These are phyloP conservation scores for Cisticola juncidis DNA, from an alignment of 2,113 vertebrate species.

Conservation along the genomic window DNA sequence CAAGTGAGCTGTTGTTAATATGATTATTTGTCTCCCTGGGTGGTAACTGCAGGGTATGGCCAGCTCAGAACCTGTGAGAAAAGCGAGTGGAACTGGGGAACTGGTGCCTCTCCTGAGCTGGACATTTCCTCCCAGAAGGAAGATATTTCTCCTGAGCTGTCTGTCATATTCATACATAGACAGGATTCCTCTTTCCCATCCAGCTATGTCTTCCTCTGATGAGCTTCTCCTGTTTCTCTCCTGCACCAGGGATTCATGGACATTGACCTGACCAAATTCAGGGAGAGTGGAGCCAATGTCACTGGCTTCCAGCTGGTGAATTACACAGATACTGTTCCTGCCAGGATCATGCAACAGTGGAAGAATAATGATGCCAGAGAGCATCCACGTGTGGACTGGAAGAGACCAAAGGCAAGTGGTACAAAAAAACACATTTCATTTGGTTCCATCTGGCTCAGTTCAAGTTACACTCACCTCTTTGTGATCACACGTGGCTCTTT, in stretches of 20 bases:
- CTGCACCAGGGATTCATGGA: conserved; percentile 91
- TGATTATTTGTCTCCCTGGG: neutral
- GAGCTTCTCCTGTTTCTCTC: neutral
- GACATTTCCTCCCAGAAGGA: neutral
- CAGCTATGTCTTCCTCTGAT: neutral
- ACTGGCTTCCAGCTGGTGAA: conserved; percentile 97
- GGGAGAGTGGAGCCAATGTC: conserved; percentile 92
- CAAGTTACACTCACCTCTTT: neutral
- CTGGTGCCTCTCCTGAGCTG: neutral
- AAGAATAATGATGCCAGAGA: conserved; percentile 91
- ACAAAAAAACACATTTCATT: neutral
- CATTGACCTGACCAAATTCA: conserved; percentile 93
- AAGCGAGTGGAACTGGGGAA: rapidly evolving
- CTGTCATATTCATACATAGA: neutral
- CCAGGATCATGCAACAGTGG: conserved; percentile 92
- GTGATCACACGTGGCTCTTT: neutral
- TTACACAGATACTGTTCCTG: conserved; percentile 85
- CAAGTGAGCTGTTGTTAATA: neutral
- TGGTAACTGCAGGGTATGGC: neutral
- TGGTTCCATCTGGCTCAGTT: neutral
- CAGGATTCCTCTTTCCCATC: neutral
- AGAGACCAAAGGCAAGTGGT: conserved; percentile 85
- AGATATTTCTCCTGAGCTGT: neutral
- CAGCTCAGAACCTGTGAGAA: neutral
- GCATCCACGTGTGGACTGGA: conserved; percentile 88